phyloP scores from a whole-genome alignment of 2,113 vertebrate species.

The Cisticola juncidis region DNA sequence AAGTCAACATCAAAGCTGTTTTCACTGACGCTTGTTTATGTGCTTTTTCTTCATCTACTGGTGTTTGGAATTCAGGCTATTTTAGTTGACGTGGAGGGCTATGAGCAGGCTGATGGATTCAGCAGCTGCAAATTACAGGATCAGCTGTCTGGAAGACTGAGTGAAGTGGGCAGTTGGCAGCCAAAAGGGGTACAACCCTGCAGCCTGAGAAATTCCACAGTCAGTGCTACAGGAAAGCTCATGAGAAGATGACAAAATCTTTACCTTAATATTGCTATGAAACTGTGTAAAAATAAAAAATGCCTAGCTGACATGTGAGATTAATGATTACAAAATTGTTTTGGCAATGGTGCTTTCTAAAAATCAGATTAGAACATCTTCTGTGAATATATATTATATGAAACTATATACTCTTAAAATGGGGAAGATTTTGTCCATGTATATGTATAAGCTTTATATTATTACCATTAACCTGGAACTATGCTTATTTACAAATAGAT shows the following conservation, averaged over 20 bases:
- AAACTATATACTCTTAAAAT: not conserved
- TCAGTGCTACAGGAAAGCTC: not conserved
- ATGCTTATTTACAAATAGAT: not conserved
- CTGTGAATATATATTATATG: not conserved
- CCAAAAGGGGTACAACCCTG: not conserved
- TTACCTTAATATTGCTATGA: not conserved
- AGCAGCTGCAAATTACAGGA: slow-evolving; percentile 53
- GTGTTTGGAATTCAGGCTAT: slow-evolving; percentile 22
- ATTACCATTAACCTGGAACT: not conserved
- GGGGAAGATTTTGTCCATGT: not conserved
- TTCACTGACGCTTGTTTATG: slow-evolving; percentile 2
- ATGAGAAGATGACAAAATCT: not conserved
- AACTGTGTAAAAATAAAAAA: not conserved
- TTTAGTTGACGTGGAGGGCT: not conserved
- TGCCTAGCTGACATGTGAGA: not conserved
- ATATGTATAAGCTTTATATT: not conserved
- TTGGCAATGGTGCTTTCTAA: not conserved
- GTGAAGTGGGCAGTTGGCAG: slow-evolving; percentile 47
- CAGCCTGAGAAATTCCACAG: slow-evolving; percentile 16
- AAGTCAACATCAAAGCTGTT: not conserved
- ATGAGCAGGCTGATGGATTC: slow-evolving; percentile 2
- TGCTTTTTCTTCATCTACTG: not conserved
- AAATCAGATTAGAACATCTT: not conserved
- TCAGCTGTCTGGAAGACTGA: slow-evolving; percentile 47
- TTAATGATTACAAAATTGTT: not conserved